phyloP scores from a whole-genome alignment of 2,797 vertebrate genomes.

The Premnoplex brunnescens region DNA sequence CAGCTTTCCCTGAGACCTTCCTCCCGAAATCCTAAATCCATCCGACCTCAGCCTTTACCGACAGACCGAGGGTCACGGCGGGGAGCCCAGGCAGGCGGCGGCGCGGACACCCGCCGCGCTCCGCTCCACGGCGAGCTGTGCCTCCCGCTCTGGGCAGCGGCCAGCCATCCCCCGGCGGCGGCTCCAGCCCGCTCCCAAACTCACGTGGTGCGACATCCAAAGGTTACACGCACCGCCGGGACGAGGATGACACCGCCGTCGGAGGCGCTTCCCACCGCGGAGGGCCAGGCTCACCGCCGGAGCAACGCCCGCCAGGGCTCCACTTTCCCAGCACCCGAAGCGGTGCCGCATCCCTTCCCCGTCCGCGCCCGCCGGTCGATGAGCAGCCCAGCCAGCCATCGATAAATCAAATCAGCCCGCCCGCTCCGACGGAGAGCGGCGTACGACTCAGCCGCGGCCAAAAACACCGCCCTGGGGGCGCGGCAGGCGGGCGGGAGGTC shows the following conservation, averaged over 20 bases:
- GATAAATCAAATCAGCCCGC: constrained; percentile 12
- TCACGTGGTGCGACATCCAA: constrained; percentile 60
- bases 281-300: background rate
- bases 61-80: background rate
- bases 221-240: constrained; percentile 43
- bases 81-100: background rate
- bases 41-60: background rate
- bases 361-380: background rate
- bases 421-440: background rate
- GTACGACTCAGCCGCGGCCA: background rate
- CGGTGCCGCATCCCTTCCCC: background rate
- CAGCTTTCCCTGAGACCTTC: background rate
- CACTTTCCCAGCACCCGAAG: background rate
- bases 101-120: background rate
- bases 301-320: background rate
- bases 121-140: background rate
- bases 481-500: background rate
- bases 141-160: background rate
- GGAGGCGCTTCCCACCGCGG: background rate
- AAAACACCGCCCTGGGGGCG: constrained; percentile 13
- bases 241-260: background rate
- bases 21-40: background rate
- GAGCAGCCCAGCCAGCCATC: background rate
- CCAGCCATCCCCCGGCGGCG: background rate
- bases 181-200: constrained; percentile 36